Base-by-base conservation (phyloP, 2,888 invertebrate genomes). In the Acronicta alni region DNA sequence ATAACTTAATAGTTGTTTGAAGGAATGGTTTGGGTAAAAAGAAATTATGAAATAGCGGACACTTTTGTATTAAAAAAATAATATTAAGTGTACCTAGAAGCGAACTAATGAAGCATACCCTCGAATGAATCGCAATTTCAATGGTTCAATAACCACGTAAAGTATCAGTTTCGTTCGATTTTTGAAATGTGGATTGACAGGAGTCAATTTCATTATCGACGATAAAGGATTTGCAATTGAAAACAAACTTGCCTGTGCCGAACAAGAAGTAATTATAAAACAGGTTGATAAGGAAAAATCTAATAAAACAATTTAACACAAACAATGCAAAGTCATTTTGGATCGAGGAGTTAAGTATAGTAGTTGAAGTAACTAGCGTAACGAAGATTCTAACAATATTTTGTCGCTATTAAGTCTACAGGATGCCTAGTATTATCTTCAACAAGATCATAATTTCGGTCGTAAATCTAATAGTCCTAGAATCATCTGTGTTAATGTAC, bases 271-370 rank as follows among this genome's bases (percentile, higher is more conserved):
- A 17, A 62, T 16, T 15, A 51, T 3, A 46, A 23, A 37, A 49
- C 16, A 0, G 9, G 17, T 55, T 7, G 14, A 43, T 62, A 20
- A 68, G 59, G 55, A 55, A 59, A 62, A 55, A 55, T 65, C 20
- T 0, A 46, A 35, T 45, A n/a, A 30, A 44, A 39, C 15, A 39
- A 49, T 41, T 53, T n/a, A n/a, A n/a, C 41, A 6, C 32, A 57
- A 44, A 74, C 66, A 72, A 74, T 70, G 66, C 75, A 74, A 74
- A 70, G 66, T 58, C 66, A 58, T 44, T 51, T 44, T 39, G 20
- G 23, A 51, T 48, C 47, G 26, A 55, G 18, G 37, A 63, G 41
- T 44, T 43, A 45, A 56, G 48, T 16, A 30, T 55, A 15, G 32
- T 45, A 14, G 51, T 23, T 57, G 43, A 52, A 44, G n/a, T 15